phyloP scores from a whole-genome alignment of 2,113 vertebrate genomes.

The Scomber scombrus region DNA sequence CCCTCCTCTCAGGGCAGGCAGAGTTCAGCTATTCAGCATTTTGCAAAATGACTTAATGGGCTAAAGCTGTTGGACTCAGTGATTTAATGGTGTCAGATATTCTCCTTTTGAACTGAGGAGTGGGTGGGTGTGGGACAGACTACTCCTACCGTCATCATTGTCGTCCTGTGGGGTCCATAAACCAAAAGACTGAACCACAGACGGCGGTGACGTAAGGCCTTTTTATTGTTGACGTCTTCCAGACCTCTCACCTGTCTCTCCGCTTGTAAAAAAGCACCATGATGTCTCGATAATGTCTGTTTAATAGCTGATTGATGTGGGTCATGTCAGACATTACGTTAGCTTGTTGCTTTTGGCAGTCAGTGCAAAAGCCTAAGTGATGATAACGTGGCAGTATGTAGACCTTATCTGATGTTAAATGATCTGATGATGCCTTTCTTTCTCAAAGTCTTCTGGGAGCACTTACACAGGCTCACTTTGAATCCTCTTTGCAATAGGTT shows the following conservation, averaged over 20 bases:
- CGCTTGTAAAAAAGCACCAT: slow-evolving; percentile 42
- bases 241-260: slow-evolving; percentile 52
- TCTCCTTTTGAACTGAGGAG: slow-evolving; percentile 22
- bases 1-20: slow-evolving; percentile 37
- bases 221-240: slow-evolving; percentile 53
- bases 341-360: slow-evolving; percentile 34
- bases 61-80: slow-evolving; percentile 6
- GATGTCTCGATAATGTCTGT: slow-evolving; percentile 38
- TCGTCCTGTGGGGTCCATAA: slow-evolving; percentile 45
- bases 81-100: slow-evolving; percentile 55
- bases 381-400: neutral
- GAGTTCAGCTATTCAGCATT: slow-evolving; percentile 58
- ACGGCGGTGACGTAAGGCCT: slow-evolving; percentile 21
- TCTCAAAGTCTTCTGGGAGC: neutral
- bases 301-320: slow-evolving; percentile 45
- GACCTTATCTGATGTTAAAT: slow-evolving; percentile 3
- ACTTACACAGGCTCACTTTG: neutral
- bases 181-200: slow-evolving; percentile 30
- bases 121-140: slow-evolving; percentile 21
- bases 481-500: neutral
- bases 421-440: neutral
- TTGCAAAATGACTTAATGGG: slow-evolving; percentile 38
- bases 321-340: slow-evolving; percentile 13
- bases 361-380: neutral
- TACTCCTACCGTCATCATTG: slow-evolving; percentile 1